Conservation (phyloP, 1,140 invertebrate species). For the Rhyacophila brunnea region DNA sequence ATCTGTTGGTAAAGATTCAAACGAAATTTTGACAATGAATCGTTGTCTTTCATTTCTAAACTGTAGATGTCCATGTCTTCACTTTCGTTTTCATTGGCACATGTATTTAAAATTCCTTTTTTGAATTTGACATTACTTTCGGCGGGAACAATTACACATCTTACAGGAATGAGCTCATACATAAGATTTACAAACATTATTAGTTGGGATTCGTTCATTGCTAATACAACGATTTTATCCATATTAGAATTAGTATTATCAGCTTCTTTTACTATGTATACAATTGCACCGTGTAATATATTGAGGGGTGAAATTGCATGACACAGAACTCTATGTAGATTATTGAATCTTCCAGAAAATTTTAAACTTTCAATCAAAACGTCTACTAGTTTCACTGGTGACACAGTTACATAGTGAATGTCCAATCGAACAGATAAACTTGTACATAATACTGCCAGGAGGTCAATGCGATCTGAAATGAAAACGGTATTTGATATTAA, state of each 20-base stretch:
- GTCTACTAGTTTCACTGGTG: not conserved
- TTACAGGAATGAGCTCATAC: slow-evolving; percentile 16
- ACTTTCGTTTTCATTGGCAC: slow-evolving; percentile 1
- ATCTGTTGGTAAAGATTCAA: slow-evolving; percentile 19
- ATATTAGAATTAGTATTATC: not conserved
- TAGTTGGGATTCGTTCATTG: slow-evolving; percentile 17
- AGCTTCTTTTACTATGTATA: slow-evolving; percentile 1
- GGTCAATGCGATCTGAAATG: slow-evolving; percentile 13
- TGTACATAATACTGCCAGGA: slow-evolving; percentile 12
- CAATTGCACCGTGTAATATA: slow-evolving; percentile 13
- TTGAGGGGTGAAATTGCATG: slow-evolving; percentile 17
- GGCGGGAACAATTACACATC: slow-evolving; percentile 19
- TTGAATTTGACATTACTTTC: slow-evolving; percentile 13
- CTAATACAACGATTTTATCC: slow-evolving; percentile 6
- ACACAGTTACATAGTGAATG: slow-evolving; percentile 6
- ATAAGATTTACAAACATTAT: slow-evolving; percentile 23
- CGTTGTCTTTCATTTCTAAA: not conserved
- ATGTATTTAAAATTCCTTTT: not conserved
- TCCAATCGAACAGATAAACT: slow-evolving; percentile 12
- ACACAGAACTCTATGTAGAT: slow-evolving; percentile 6
- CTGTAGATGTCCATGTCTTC: slow-evolving; percentile 2
- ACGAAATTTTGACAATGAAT: slow-evolving; percentile 6
- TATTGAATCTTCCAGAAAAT: slow-evolving; percentile 1
- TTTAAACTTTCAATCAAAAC: slow-evolving; percentile 14
- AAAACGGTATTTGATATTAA: not conserved